Evolutionary conservation across 2,888 invertebrate genomes (phyloP), one percentile per base, ranked within the genome.

Genomic region (Adineta ricciae): DNA sequence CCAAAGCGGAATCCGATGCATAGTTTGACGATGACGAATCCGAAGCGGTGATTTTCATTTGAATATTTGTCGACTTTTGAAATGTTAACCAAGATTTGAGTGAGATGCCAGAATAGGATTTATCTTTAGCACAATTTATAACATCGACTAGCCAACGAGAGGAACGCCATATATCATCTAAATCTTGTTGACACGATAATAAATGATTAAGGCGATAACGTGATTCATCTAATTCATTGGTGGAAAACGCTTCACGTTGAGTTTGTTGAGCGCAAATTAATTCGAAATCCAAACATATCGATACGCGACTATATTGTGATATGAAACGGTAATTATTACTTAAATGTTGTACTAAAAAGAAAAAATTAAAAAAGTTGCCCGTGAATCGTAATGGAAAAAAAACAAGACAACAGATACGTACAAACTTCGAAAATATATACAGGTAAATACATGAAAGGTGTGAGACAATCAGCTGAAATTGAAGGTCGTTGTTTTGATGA

Each of bases 81-180:
- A 78, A 78, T 41, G 78, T n/a, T 78, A 78, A 41, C 78, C 78
- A 78, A 24, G 78, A 78, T 78, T 38, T 78, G 14, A 78, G 19
- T 41, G 78, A 78, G 38, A 78, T 78, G 41, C 78, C 78, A 78
- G 78, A 38, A 41, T 78, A 78, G 24, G 87, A 88, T 85, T 94
- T 93, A 89, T 97, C 97, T 86, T 98, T 93, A 0, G 97, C 96
- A 89, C 95, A 95, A 0, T 95, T 94, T 85, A 98, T 95, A 11
- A 97, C 94, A 89, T 97, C 96, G 93, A 96, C 95, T 36, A 98
- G 93, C 98, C 98, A 99, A 32, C 99, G 93, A 78, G 95, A 94
- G 36, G 94, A 94, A 89, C 96, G 95, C 98, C 98, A 98, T 5
- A 95, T 93, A 0, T 93, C 91, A 88, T 97, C 97, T 83, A 97